Base-by-base conservation (phyloP, 2,888 invertebrate species). In the Drosophila ezoana region DNA sequence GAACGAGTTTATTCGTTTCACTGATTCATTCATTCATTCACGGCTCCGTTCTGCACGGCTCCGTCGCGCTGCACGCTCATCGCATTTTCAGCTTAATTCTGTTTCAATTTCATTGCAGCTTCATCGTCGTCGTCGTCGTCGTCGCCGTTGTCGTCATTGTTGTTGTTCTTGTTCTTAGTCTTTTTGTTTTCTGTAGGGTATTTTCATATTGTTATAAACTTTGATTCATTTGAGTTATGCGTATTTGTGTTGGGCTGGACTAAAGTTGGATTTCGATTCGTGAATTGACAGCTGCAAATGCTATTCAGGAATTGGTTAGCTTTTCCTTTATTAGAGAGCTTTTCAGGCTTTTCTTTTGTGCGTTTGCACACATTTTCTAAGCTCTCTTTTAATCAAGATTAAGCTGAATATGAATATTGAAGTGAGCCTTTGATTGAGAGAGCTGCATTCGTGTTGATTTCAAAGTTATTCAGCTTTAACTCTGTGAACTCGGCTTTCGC, bases 1-100 rank as follows among this genome's bases (percentile, higher is more conserved):
- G 76, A 79, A 79, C 76, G 78, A 81, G 84, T 83, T 83, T 82
- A 80, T 87, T 77, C 82, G 81, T 81, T 81, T 83, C 87, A 83
- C 72, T 80, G 75, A 78, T 87, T 83, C 82, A 72, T 77, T 83
- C 87, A 83, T 81, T 77, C 77, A 76, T 77, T 77, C 76, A 72
- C 76, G 80, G 73, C 73, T 67, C 41, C 65, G 62, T 72, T 66
- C 77, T 65, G 76, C 65, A 45, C 53, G 56, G 28, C 37, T 64
- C 40, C 71, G n/a, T 41, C 44, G 16, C 33, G 4, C 48, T 18
- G 53, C 66, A 53, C 51, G 51, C 79, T 60, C 78, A 67, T 60
- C 73, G 75, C 74, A 73, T 70, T 79, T 70, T 47, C 81, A 72
- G 78, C 78, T 77, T 68, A 76, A 76, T 77, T 77, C 68, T 68